Percentiles rank a stretch among this genome's conserved stretches.
Conservation (phyloP, 2,797 vertebrate genomes). For the Sciurus vulgaris region DNA sequence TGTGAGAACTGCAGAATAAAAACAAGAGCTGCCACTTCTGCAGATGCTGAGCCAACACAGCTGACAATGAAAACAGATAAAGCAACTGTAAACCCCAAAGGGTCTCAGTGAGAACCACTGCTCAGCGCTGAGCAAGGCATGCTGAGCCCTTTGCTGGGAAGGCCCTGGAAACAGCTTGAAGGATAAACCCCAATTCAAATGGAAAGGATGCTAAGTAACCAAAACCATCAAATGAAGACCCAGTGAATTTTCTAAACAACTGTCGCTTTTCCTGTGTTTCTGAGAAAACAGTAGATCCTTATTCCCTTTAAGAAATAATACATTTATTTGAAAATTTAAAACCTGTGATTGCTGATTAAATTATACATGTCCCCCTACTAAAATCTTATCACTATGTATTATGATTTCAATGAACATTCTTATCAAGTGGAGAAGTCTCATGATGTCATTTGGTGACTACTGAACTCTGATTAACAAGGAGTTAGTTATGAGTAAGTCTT, state of each 20-base stretch:
- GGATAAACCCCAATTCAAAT: background rate
- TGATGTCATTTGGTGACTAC: background rate
- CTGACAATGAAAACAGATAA: background rate
- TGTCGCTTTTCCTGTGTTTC: background rate
- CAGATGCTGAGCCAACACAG: background rate
- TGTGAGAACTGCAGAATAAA: background rate
- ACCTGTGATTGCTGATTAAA: background rate
- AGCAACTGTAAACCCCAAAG: background rate
- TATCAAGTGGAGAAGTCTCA: background rate
- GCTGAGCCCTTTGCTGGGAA: background rate
- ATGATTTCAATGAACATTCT: background rate
- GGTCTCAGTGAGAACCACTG: background rate
- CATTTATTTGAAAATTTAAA: slow-evolving; percentile 12
- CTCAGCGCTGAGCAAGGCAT: background rate
- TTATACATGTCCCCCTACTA: background rate
- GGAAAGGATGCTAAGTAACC: background rate
- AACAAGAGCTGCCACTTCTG: background rate
- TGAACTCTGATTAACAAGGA: background rate
- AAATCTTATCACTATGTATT: background rate
- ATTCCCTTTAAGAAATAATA: background rate
- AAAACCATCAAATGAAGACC: background rate
- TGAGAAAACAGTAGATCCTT: background rate
- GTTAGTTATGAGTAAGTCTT: slow-evolving; percentile 5
- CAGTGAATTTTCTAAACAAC: background rate
- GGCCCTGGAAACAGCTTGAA: background rate